A percentile compares a stretch with the other conserved stretches of the same genome.
These are phyloP conservation scores for Ceryle rudis DNA, from an alignment of 2,797 vertebrate genomes.

Conservation along the genomic window DNA sequence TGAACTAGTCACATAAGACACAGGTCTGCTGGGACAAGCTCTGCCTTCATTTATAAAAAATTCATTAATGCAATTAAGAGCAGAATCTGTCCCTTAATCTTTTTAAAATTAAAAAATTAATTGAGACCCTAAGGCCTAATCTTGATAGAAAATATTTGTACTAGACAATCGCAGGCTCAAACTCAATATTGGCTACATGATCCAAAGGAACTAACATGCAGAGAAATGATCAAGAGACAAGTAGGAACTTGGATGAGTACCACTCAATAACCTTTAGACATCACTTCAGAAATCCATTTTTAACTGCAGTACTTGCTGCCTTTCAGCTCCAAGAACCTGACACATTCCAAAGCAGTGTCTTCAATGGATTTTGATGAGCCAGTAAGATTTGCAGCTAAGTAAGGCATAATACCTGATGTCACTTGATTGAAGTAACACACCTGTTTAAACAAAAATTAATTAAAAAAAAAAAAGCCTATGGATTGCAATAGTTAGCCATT, in stretches of 20 bases:
- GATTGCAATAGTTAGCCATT: background rate
- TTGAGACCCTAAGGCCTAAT: background rate
- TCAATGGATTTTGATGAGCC: constrained; percentile 83
- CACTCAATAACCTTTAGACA: background rate
- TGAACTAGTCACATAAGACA: background rate
- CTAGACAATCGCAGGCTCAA: background rate
- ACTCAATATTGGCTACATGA: background rate
- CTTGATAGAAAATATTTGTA: background rate
- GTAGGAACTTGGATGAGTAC: background rate
- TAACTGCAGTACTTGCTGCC: background rate
- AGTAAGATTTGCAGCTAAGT: constrained; percentile 78
- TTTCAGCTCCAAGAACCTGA: constrained; percentile 75
- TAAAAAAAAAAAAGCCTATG: background rate
- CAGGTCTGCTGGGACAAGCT: background rate
- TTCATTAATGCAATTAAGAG: background rate
- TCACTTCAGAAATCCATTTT: background rate
- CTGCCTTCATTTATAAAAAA: background rate
- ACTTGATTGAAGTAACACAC: constrained; percentile 80
- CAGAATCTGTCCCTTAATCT: background rate
- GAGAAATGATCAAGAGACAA: background rate
- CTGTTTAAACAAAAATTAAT: constrained; percentile 70
- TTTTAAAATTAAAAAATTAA: constrained; percentile 15
- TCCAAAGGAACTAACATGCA: background rate
- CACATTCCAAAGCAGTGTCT: constrained; percentile 79
- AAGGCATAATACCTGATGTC: constrained; percentile 73